Percentiles rank a stretch among this genome's conserved stretches.
Evolutionary conservation across 2,888 invertebrate species (phyloP).

Genomic region (Elaeidobius kamerunicus): DNA sequence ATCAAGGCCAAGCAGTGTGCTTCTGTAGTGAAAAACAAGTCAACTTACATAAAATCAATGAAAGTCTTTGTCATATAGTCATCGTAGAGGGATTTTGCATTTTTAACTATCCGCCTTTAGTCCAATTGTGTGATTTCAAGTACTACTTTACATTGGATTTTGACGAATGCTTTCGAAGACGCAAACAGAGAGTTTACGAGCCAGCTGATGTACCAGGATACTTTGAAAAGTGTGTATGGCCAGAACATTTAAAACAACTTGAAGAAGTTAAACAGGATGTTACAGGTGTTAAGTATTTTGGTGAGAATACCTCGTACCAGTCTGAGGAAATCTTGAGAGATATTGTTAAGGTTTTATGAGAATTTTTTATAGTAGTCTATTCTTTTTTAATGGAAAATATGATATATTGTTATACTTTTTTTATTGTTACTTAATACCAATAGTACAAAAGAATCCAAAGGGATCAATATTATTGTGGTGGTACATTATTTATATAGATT

Average conservation of each 20-base stretch:
- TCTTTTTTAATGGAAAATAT: no score
- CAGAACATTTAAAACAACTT: slow-evolving; percentile 67
- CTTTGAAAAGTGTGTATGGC: slow-evolving; percentile 89
- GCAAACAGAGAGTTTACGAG: slow-evolving; percentile 65
- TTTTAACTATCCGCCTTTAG: slow-evolving; percentile 65
- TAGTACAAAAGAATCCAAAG: no score
- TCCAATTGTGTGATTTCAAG: slow-evolving; percentile 65
- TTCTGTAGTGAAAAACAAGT: neutral
- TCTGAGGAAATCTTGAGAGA: slow-evolving; percentile 38
- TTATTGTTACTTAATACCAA: no score
- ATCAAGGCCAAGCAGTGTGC: neutral
- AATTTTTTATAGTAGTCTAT: no score
- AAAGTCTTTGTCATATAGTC: slow-evolving; percentile 51
- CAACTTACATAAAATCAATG: slow-evolving; percentile 13
- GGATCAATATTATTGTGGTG: no score
- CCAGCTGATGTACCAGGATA: slow-evolving; percentile 87
- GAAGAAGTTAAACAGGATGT: slow-evolving; percentile 47
- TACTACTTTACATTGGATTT: slow-evolving; percentile 71
- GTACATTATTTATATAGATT: neutral
- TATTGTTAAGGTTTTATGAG: slow-evolving; percentile 28
- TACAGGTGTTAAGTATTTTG: slow-evolving; percentile 40
- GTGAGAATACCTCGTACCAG: slow-evolving; percentile 36
- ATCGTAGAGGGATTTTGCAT: slow-evolving; percentile 77
- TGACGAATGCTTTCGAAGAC: slow-evolving; percentile 64
- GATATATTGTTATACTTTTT: no score